Evolutionary conservation across 2,888 invertebrate species (phyloP).

Genomic region (Papilio demoleus): DNA sequence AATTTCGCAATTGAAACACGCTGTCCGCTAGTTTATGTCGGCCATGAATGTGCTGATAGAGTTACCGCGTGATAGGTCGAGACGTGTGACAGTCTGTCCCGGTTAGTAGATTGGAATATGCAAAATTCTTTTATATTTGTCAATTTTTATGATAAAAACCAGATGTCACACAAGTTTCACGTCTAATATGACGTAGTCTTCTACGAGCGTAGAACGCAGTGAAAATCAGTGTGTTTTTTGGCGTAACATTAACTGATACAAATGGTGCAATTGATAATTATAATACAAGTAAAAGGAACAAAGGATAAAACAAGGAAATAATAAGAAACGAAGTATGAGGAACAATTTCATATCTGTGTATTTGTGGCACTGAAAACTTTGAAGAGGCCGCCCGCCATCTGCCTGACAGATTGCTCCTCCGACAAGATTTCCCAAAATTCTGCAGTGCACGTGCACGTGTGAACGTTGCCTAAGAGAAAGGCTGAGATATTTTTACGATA

Average conservation of each 20-base stretch:
- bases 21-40: constrained; percentile 19
- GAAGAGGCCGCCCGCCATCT: constrained; percentile 72
- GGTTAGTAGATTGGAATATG: constrained; percentile 3
- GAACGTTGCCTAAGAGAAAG: constrained; percentile 71
- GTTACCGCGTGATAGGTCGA: constrained; percentile 27
- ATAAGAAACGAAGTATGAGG: constrained; percentile 41
- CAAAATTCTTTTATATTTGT: not conserved
- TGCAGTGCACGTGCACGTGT: constrained; percentile 77
- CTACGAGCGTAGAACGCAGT: not conserved
- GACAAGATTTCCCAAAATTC: constrained; percentile 72
- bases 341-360: constrained; percentile 48
- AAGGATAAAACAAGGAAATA: constrained; percentile 16
- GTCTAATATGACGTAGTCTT: too few relatives aligned
- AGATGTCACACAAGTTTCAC: too few relatives aligned
- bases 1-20: constrained; percentile 25
- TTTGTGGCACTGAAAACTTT: constrained; percentile 71
- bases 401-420: constrained; percentile 71
- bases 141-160: not conserved
- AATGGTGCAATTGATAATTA: too few relatives aligned
- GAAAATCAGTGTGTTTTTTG: not conserved
- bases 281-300: too few relatives aligned
- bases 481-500: constrained; percentile 60
- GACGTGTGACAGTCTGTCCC: constrained; percentile 12
- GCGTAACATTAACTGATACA: too few relatives aligned
- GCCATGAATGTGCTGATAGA: constrained; percentile 27